These are phyloP conservation scores for Scolanthus callimorphus DNA, from an alignment of 92 coral and sea anemone genomes.

Conservation along the genomic window DNA sequence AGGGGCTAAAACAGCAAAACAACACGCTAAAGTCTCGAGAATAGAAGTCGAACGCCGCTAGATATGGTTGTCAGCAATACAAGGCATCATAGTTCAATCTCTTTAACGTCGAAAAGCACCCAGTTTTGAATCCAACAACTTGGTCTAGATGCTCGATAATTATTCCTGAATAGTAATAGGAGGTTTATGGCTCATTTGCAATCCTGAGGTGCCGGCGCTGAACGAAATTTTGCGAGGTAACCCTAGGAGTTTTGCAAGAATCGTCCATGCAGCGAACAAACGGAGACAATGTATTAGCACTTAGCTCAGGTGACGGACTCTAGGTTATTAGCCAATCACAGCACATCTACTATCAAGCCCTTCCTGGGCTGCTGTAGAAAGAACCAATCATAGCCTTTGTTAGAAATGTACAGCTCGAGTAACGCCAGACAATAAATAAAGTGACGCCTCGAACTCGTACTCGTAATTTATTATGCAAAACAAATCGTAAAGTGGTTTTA, in stretches of 20 bases:
- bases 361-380: constrained; percentile 5
- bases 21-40: too few relatives aligned
- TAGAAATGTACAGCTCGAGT: constrained; percentile 4
- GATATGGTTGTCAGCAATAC: neutral
- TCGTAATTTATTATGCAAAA: neutral
- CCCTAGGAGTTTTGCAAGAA: constrained; percentile 23
- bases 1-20: too few relatives aligned
- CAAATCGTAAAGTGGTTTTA: neutral
- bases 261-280: constrained; percentile 19
- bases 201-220: neutral
- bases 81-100: too few relatives aligned
- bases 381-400: constrained; percentile 10
- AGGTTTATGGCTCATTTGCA: neutral
- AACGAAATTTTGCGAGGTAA: constrained; percentile 12
- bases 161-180: neutral
- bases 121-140: neutral
- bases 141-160: neutral
- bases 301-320: constrained; percentile 36
- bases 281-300: constrained; percentile 26
- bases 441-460: constrained; percentile 16
- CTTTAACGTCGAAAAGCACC: neutral
- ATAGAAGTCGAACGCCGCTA: neutral
- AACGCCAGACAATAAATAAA: constrained; percentile 26
- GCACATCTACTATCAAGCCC: constrained; percentile 3
- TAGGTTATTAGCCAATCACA: constrained; percentile 19